Evolutionary conservation across 2,888 invertebrate species (phyloP), one percentile per base, ranked within the genome.

Genomic region (Chorisops tibialis): DNA sequence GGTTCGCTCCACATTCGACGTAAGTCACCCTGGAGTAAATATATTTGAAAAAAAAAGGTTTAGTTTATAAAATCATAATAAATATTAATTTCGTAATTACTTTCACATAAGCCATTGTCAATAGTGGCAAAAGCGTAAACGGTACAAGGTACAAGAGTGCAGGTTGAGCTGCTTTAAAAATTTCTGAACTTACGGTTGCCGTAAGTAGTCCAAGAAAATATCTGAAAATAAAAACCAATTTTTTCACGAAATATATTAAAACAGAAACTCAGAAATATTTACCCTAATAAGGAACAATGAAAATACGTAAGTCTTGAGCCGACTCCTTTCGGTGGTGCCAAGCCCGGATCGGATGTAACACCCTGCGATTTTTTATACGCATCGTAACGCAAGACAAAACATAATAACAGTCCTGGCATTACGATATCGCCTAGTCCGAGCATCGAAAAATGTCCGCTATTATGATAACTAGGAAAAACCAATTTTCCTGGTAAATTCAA

Each of bases 1-100:
- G 94, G 94, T 80, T 95, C 96, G 74, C 93, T 93, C 97, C 97
- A 97, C 96, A 97, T 97, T 72, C 96, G 85, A 75, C 95, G 83
- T 71, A 97, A 83, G 82, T 97, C 97, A 68, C 97, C 96, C 96
- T 96, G 80, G n/a, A 6, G 77, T 81, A 67, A 51, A 70, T n/a
- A n/a, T n/a, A n/a, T n/a, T n/a, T n/a, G 66, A 62, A 59, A 43
- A 63, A 64, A 30, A 50, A 24, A 19, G 30, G 7, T 39, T 14
- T 45, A 61, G 30, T 5, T 12, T 11, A 49, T 37, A 41, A 43
- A 56, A 24, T 35, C 61, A 45, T 50, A 41, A 47, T 16, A 19
- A 47, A 6, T 18, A 41, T 7, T n/a, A 41, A 11, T 41, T 9
- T 4, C 6, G 2, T 11, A 49, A 45, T 56, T 43, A 95, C 96